Evolutionary conservation across 2,113 vertebrate species (phyloP).

Genomic region (Petaurus breviceps): DNA sequence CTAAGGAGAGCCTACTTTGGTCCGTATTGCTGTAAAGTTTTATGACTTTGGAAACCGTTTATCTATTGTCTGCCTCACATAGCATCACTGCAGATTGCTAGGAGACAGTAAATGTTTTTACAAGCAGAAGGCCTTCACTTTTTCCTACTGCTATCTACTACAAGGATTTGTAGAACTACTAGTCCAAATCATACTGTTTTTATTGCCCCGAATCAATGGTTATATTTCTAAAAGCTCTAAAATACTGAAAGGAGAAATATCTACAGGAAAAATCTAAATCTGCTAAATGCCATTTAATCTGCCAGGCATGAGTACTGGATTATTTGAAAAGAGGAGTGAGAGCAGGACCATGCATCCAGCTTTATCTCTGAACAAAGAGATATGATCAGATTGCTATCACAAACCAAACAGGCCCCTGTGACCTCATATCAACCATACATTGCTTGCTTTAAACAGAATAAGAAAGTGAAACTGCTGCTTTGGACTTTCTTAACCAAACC

Average conservation of each 20-base stretch:
- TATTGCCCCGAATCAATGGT: constrained; percentile 24
- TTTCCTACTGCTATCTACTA: constrained; percentile 70
- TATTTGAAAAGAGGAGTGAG: not conserved
- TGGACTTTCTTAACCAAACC: constrained; percentile 17
- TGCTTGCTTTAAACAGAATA: constrained; percentile 8
- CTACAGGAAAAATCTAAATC: not conserved
- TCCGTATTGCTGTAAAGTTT: constrained; percentile 57
- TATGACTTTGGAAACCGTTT: constrained; percentile 62
- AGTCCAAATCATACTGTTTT: constrained; percentile 31
- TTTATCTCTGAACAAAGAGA: not conserved
- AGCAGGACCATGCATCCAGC: not conserved
- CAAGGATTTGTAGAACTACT: constrained; percentile 26
- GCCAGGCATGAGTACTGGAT: not conserved
- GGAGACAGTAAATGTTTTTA: constrained; percentile 78
- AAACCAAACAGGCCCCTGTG: not conserved
- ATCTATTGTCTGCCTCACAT: constrained; percentile 69
- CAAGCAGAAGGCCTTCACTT: constrained; percentile 72
- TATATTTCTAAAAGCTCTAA: constrained; percentile 45
- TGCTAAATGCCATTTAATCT: constrained; percentile 22
- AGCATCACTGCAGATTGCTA: constrained; percentile 73
- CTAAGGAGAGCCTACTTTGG: not conserved
- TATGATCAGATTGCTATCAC: not conserved
- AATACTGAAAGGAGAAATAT: constrained; percentile 25
- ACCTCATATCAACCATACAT: not conserved
- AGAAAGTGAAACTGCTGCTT: constrained; percentile 20